phyloP scores from a whole-genome alignment of 2,888 invertebrate species.

The Microctonus brassicae region DNA sequence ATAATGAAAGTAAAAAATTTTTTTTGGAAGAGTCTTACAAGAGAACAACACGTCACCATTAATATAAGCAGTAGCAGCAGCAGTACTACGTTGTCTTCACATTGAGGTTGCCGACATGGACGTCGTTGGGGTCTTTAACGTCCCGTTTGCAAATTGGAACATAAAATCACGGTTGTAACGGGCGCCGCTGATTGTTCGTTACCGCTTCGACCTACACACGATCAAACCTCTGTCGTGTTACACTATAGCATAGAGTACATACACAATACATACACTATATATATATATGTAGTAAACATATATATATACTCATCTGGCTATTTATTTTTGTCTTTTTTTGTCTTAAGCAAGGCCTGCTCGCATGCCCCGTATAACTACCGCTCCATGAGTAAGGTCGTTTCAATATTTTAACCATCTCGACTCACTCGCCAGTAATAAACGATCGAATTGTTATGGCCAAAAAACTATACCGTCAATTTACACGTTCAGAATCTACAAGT shows the following conservation, averaged over 20 bases:
- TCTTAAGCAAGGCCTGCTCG: background rate
- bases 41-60: background rate
- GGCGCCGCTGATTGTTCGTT: slow-evolving; percentile 66
- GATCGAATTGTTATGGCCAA: background rate
- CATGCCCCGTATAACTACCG: background rate
- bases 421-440: background rate
- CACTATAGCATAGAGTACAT: slow-evolving; percentile 20
- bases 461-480: slow-evolving; percentile 19
- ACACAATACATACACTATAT: slow-evolving; percentile 2
- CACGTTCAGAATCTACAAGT: background rate
- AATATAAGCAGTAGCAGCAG: background rate
- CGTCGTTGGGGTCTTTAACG: slow-evolving; percentile 51
- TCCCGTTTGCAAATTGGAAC: slow-evolving; percentile 67
- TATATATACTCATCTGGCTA: background rate
- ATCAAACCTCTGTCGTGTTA: slow-evolving; percentile 28
- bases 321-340: background rate
- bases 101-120: slow-evolving; percentile 44
- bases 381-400: slow-evolving; percentile 21
- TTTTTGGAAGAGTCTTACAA: no score
- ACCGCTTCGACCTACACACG: slow-evolving; percentile 59
- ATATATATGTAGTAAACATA: background rate
- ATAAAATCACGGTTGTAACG: slow-evolving; percentile 66
- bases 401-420: background rate
- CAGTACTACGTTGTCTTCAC: slow-evolving; percentile 13
- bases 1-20: no score